phyloP scores from a whole-genome alignment of 2,113 vertebrate species.

The Psophia crepitans region DNA sequence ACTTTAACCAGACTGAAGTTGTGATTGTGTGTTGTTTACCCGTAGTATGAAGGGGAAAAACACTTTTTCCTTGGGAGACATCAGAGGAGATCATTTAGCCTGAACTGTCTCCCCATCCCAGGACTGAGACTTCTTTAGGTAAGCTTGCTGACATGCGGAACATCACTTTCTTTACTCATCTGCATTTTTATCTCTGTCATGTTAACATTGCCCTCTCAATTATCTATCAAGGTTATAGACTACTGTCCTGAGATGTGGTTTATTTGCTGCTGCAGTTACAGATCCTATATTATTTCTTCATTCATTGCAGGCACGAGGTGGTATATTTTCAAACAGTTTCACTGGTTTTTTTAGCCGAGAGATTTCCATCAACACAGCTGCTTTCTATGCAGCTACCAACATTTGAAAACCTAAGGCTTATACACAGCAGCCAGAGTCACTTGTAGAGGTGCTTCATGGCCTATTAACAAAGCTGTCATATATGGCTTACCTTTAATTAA shows the following conservation, averaged over 20 bases:
- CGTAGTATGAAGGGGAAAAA: not conserved
- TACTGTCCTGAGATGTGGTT: not conserved
- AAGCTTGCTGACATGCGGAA: not conserved
- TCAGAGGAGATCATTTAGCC: not conserved
- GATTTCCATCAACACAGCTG: not conserved
- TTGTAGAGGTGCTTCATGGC: not conserved
- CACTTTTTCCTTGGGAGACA: constrained; percentile 15
- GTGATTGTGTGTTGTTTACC: constrained; percentile 49
- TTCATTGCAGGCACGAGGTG: not conserved
- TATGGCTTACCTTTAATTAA: constrained; percentile 4
- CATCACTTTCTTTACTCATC: not conserved
- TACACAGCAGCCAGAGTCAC: not conserved
- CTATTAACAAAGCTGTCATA: constrained; percentile 11
- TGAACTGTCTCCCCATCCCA: not conserved
- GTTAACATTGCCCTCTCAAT: not conserved
- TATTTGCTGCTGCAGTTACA: not conserved
- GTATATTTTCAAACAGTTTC: not conserved
- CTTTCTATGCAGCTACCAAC: not conserved
- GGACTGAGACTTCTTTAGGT: constrained; percentile 8
- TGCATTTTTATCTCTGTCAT: not conserved
- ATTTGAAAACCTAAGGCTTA: not conserved
- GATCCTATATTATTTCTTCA: not conserved
- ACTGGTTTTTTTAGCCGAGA: not conserved
- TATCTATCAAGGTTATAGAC: not conserved
- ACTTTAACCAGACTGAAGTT: constrained; percentile 7